Conservation (phyloP, 2,888 invertebrate genomes). For the Mythimna vitellina region DNA sequence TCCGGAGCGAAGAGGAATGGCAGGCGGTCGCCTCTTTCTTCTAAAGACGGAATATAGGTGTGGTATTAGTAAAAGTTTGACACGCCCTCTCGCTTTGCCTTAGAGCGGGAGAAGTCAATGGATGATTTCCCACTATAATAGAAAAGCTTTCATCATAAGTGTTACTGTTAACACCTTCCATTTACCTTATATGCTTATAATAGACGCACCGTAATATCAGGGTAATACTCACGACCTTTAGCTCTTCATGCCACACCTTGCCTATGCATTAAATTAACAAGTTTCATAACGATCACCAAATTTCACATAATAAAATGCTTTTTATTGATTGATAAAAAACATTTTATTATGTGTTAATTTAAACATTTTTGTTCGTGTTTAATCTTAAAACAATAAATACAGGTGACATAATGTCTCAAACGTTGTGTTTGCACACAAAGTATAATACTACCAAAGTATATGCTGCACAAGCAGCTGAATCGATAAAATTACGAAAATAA, state of each 20-base stretch:
- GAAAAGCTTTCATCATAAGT: background rate
- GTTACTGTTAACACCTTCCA: background rate
- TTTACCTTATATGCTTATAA: background rate
- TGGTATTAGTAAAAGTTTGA: too few species aligned
- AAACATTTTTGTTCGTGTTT: background rate
- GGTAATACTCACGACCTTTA: background rate
- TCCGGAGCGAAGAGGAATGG: too few species aligned
- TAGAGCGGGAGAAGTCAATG: too few species aligned
- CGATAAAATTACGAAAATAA: constrained; percentile 20
- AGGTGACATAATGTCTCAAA: constrained; percentile 13
- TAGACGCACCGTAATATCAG: background rate
- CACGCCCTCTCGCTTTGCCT: too few species aligned
- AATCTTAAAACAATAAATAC: constrained; percentile 20
- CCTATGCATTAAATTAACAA: background rate
- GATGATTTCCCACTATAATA: too few species aligned
- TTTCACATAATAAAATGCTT: too few species aligned
- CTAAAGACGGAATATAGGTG: too few species aligned
- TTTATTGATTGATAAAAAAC: background rate
- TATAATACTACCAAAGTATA: background rate
- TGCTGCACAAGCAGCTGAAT: background rate
- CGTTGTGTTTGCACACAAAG: background rate
- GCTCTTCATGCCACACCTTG: background rate
- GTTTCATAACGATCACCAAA: too few species aligned
- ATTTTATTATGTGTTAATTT: constrained; percentile 14
- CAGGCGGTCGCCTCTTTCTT: too few species aligned